Base-by-base conservation (phyloP, 2,797 vertebrate species). In the Neosilurus mollespiculum region DNA sequence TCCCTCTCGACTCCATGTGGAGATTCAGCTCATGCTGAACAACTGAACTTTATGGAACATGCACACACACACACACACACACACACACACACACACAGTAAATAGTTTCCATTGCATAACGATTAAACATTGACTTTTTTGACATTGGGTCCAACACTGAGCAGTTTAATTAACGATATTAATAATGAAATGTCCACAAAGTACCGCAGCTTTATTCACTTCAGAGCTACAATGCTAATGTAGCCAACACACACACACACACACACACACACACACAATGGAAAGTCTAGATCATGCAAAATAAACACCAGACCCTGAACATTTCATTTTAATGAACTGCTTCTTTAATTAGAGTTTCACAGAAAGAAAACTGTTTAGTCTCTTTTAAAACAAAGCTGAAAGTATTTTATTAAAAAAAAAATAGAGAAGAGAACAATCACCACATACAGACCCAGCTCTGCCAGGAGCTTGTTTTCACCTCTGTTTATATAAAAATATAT, bases 41-140 rank as follows among this genome's bases (percentile, higher is more conserved):
- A 26, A 73, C 49, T 18, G 71, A 73, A 54, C n/a, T 56, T 73
- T 73, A 7, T 54, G 24, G 51, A 54, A 18, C 15, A 30, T 6
- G 26, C n/a, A 73, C n/a, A 73, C 70, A 54, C 49, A 54, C 70
- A 30, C 70, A 73, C 22, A 72, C 70, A 72, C 70, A 72, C 70
- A 72, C 70, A 72, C 70, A 72, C 70, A 72, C 49, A 54, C n/a
- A 54, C 69, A 22, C 37, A 43, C 37, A 43, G 62, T 26, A 26
- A 10, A 22, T 61, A 24, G 61, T 26, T 64, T 64, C 11, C 12
- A 8, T 66, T 66, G 26, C 26, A n/a, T n/a, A 49, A 70, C 11
- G 51, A 20, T 51, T 49, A 22, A 70, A 12, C 18, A 10, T 11
- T 30, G 18, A 69, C 20, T 43, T 43, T 49, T 22, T 11, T 69